A percentile compares a stretch with the other conserved stretches of the same genome.
Evolutionary conservation across 1,140 invertebrate species (phyloP).

Genomic region (Ips typographus): DNA sequence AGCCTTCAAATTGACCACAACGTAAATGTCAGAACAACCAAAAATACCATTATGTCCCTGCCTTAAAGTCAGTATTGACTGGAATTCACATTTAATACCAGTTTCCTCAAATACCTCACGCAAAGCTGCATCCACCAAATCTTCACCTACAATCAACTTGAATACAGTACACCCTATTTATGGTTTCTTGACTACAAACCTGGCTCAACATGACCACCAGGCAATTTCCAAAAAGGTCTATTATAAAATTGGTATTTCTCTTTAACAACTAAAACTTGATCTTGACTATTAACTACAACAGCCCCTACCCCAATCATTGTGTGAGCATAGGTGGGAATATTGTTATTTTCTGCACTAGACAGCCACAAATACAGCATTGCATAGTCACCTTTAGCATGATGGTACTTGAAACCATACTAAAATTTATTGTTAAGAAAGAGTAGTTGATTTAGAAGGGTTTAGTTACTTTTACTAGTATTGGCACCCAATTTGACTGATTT

Average conservation of each 20-base stretch:
- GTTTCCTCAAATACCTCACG: slow-evolving; percentile 91
- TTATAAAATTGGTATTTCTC: slow-evolving; percentile 64
- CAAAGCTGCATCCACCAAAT: slow-evolving; percentile 72
- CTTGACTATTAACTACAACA: slow-evolving; percentile 74
- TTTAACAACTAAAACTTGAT: slow-evolving; percentile 76
- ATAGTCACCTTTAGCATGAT: slow-evolving; percentile 80
- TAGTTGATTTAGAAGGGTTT: slow-evolving; percentile 3
- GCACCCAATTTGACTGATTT: slow-evolving; percentile 72
- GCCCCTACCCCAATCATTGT: slow-evolving; percentile 87
- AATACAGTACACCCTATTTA: neutral
- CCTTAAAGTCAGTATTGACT: slow-evolving; percentile 73
- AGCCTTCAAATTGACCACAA: slow-evolving; percentile 73
- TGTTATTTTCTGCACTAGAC: slow-evolving; percentile 61
- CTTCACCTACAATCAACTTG: slow-evolving; percentile 64
- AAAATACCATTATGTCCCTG: slow-evolving; percentile 73
- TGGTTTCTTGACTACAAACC: slow-evolving; percentile 55
- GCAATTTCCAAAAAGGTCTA: slow-evolving; percentile 78
- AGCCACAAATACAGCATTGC: slow-evolving; percentile 84
- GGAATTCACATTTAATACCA: slow-evolving; percentile 73
- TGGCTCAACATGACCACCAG: slow-evolving; percentile 87
- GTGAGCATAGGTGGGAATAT: slow-evolving; percentile 80
- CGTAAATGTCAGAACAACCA: slow-evolving; percentile 83
- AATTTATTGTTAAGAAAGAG: neutral
- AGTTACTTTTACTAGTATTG: slow-evolving; percentile 69
- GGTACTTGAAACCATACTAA: slow-evolving; percentile 52